Conservation (phyloP, 1,140 invertebrate genomes). For the Bradysia coprophila region DNA sequence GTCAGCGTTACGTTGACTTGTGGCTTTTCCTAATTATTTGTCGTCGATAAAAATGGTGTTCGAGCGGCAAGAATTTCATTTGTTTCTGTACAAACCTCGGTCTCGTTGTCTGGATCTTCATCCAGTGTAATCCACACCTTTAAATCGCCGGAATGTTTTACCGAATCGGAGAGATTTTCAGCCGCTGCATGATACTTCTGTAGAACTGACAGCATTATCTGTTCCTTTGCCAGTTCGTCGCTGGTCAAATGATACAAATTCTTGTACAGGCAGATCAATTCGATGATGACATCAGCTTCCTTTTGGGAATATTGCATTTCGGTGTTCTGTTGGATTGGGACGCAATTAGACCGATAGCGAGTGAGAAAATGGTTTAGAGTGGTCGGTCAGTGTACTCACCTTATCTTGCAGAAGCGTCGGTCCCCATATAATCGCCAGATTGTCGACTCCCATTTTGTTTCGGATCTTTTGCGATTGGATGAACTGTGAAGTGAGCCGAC, state of each 20-base stretch:
- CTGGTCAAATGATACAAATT: slow-evolving; percentile 29
- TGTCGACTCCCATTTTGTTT: slow-evolving; percentile 63
- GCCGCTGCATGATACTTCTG: slow-evolving; percentile 40
- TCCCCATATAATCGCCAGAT: slow-evolving; percentile 69
- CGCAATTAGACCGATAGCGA: no score
- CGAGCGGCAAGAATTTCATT: no score
- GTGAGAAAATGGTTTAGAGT: not conserved
- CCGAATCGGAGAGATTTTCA: slow-evolving; percentile 26
- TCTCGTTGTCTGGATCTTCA: slow-evolving; percentile 16
- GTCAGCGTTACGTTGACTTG: slow-evolving; percentile 31
- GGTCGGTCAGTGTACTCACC: slow-evolving; percentile 17
- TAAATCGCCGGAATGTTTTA: slow-evolving; percentile 55
- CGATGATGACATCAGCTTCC: slow-evolving; percentile 46
- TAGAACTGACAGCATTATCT: slow-evolving; percentile 46
- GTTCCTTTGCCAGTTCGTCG: slow-evolving; percentile 37
- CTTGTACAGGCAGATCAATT: slow-evolving; percentile 39
- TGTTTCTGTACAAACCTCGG: slow-evolving; percentile 11
- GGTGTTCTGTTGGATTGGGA: slow-evolving; percentile 13
- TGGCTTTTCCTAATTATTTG: slow-evolving; percentile 16
- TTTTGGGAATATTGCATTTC: slow-evolving; percentile 36
- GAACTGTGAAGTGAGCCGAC: no score
- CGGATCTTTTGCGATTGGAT: slow-evolving; percentile 49
- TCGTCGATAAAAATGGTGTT: no score
- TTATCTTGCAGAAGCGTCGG: slow-evolving; percentile 61
- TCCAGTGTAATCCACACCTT: slow-evolving; percentile 48